Base-by-base conservation (phyloP, 2,797 vertebrate species). In the Sebastes iracundus region DNA sequence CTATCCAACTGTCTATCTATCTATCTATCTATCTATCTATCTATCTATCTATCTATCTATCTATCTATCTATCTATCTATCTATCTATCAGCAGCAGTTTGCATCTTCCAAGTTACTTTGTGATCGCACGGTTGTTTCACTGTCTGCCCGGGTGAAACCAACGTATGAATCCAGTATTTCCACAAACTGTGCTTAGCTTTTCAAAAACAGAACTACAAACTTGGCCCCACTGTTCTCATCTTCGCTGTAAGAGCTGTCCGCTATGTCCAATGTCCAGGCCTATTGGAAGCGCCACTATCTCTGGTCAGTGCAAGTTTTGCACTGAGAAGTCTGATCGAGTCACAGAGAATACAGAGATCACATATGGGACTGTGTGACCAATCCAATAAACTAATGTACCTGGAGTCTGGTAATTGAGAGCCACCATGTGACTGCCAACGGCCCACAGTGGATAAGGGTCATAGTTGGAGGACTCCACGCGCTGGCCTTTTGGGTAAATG, bases 391-490 rank as follows among this genome's bases (percentile, higher is more conserved):
- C 32, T 12, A 5, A 30, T 59, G 83, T 91, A 98, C 98, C 99
- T 95, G 97, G 94, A 0, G 98, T 99, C 93, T 99, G 99, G 90
- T 95, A 99, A 93, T 99, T 99, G 62, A 99, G 97, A 1, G 99
- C 97, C 86, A 97, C 97, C 98, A 99, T 99, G 93, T 99, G 99
- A 35, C 97, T 96, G 18, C 98, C 98, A 0, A 95, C 93, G 3
- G 97, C 95, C 98, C 98, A 99, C 73, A 98, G 95, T 2, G 97
- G 94, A 92, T 98, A 97, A 0, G 99, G 98, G 82, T 99, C 98
- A 0, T 99, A 99, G 95, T 99, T 99, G 59, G 99, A 99, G 2
- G 99, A 99, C 92, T 99, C 98, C 0, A 99, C 96, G 1, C 98
- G 95, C 86, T 99, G 98, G 18, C 96, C 97, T 87, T 99, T 99